Evolutionary conservation across 2,888 invertebrate genomes (phyloP).

Genomic region (Drosophila prostipennis): DNA sequence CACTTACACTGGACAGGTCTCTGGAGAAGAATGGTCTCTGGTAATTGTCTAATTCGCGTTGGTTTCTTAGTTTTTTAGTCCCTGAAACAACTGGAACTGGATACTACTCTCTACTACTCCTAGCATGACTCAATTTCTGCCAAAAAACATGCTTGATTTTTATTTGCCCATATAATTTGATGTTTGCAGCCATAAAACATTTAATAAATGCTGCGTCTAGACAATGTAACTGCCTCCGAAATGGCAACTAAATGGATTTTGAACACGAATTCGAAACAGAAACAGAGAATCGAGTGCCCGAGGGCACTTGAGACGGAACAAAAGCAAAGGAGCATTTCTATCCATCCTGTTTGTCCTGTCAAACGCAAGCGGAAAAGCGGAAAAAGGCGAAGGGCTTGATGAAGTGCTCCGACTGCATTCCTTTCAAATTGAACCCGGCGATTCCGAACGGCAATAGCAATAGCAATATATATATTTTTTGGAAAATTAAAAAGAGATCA

Average conservation of each 20-base stretch:
- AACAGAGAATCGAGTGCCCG: conserved; percentile 19
- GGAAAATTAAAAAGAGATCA: conserved; percentile 80
- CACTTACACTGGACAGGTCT: conserved; percentile 43
- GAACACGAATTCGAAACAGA: conserved; percentile 68
- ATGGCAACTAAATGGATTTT: conserved; percentile 80
- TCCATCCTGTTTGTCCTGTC: conserved; percentile 49
- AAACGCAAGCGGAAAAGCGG: conserved; percentile 50
- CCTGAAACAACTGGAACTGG: background rate
- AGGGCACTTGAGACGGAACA: conserved; percentile 64
- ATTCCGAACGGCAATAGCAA: conserved; percentile 47
- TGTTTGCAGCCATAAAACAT: conserved; percentile 76
- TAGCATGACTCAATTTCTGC: conserved; percentile 37
- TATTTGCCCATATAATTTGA: conserved; percentile 76
- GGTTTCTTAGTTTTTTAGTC: conserved; percentile 9
- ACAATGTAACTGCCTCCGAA: conserved; percentile 78
- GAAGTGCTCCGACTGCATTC: conserved; percentile 70
- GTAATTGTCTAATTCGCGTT: conserved; percentile 31
- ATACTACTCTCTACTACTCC: conserved; percentile 5
- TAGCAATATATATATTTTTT: conserved; percentile 42
- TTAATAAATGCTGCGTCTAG: conserved; percentile 80
- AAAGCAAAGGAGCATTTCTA: conserved; percentile 50
- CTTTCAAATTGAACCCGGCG: conserved; percentile 55
- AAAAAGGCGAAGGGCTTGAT: conserved; percentile 52
- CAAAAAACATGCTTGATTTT: conserved; percentile 49
- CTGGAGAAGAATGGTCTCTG: conserved; percentile 19